Evolutionary conservation across 2,797 vertebrate genomes (phyloP).

Genomic region (Phaenicophaeus curvirostris): DNA sequence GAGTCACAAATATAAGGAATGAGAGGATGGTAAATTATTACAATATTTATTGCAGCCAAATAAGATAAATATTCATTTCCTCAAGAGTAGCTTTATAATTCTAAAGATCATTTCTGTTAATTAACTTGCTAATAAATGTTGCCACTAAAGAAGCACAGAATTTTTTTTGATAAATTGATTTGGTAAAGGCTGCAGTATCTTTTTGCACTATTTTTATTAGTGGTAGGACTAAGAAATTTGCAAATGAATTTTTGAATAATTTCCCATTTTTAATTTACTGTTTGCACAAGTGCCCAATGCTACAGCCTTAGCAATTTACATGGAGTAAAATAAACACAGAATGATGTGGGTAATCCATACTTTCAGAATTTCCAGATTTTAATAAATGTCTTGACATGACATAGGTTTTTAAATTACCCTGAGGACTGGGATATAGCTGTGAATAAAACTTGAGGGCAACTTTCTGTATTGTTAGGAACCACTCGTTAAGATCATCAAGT

Average conservation of each 20-base stretch:
- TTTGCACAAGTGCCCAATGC: neutral
- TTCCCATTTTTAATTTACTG: neutral
- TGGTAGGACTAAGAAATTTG: neutral
- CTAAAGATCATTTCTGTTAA: neutral
- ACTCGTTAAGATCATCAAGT: neutral
- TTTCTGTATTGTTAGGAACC: neutral
- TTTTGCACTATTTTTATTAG: neutral
- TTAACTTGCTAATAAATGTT: neutral
- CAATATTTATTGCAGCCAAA: neutral
- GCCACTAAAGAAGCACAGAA: neutral
- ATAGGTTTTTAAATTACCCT: neutral
- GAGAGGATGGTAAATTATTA: neutral
- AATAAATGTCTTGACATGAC: neutral
- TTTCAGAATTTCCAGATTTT: neutral
- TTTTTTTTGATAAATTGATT: neutral
- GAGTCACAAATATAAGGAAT: neutral
- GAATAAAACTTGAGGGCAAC: neutral
- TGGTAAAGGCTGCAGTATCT: neutral
- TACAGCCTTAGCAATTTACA: neutral
- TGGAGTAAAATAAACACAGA: neutral
- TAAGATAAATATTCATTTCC: neutral
- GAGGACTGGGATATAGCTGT: neutral
- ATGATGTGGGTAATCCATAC: neutral
- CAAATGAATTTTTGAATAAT: neutral
- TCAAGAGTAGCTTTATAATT: neutral